Percentiles rank a stretch among this genome's conserved stretches.
These are phyloP conservation scores for Scatophagus argus DNA, from an alignment of 2,113 vertebrate species.

Conservation along the genomic window DNA sequence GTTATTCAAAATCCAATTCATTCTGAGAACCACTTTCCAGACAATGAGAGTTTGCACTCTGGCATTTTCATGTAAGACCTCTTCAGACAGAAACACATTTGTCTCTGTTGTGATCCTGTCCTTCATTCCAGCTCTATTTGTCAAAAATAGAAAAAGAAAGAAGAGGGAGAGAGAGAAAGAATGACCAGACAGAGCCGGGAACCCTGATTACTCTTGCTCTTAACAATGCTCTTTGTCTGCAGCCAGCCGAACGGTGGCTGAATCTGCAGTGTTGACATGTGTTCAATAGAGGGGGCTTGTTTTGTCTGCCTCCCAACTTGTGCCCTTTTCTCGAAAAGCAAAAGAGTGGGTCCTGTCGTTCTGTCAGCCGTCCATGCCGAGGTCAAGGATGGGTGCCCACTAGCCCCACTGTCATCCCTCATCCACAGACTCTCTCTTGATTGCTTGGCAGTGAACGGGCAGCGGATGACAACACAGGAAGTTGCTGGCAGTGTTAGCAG, in stretches of 20 bases:
- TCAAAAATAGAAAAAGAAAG: too few relatives aligned
- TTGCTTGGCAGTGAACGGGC: constrained; percentile 52
- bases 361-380: constrained; percentile 63
- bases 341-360: constrained; percentile 51
- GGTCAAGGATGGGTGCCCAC: constrained; percentile 66
- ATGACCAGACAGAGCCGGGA: constrained; percentile 4
- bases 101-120: constrained; percentile 1
- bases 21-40: neutral
- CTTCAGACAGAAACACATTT: neutral
- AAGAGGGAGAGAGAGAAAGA: too few relatives aligned
- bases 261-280: constrained; percentile 49
- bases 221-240: constrained; percentile 40
- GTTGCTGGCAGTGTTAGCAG: constrained; percentile 37
- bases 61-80: constrained; percentile 2
- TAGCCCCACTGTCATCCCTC: constrained; percentile 61
- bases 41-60: neutral
- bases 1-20: neutral
- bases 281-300: constrained; percentile 53
- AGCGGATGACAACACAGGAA: constrained; percentile 42
- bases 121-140: neutral
- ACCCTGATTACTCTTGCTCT: constrained; percentile 31
- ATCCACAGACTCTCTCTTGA: constrained; percentile 55
- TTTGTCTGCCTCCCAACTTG: constrained; percentile 42
- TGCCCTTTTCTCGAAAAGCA: constrained; percentile 60
- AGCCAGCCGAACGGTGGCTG: constrained; percentile 29